Evolutionary conservation across 2,888 invertebrate species (phyloP), one percentile per base, ranked within the genome.

Genomic region (Holacanthella duospinosa): DNA sequence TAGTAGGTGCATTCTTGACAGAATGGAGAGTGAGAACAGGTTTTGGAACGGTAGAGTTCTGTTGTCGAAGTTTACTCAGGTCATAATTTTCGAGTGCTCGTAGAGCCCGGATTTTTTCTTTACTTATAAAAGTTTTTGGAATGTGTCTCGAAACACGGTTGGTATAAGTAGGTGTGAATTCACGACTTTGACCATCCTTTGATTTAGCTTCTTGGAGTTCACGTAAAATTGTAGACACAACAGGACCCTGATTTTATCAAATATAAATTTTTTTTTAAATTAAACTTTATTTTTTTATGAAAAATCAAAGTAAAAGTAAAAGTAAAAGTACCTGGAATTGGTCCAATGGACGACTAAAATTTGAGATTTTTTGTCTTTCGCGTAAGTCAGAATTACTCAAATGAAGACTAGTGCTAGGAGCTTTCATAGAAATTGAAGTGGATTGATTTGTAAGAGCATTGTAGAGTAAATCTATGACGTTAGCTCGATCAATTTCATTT

Each of bases 71-170:
- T 29, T 57, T 12, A n/a, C 16, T 9, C 2, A 57, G 29, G n/a
- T 29, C 6, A 24, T 57, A 57, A 21, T 57, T 57, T 29, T 57
- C 57, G 29, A 57, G 21, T 9, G 57, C 36, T 21, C 36, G 9
- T 19, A 57, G 21, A 21, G 57, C 57, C 29, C n/a, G 6, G 4
- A 48, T 9, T n/a, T 48, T 48, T 21, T 48, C 48, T 21, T 48
- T 48, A 21, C n/a, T 48, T 4, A 9, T 21, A 6, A 6, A 6
- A 12, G 16, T 16, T 12, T 36, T 6, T 36, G 36, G 16, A 16
- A 6, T 36, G 9, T 36, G 36, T 16, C 16, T 36, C 9, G 36
- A 36, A 36, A 16, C 36, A 12, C 36, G 36, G 16, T 36, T 36
- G 6, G 9, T 16, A 12, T 6, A 12, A 16, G 9, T 36, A 6